phyloP scores from a whole-genome alignment of 2,888 invertebrate species.

The Cactoblastis cactorum region DNA sequence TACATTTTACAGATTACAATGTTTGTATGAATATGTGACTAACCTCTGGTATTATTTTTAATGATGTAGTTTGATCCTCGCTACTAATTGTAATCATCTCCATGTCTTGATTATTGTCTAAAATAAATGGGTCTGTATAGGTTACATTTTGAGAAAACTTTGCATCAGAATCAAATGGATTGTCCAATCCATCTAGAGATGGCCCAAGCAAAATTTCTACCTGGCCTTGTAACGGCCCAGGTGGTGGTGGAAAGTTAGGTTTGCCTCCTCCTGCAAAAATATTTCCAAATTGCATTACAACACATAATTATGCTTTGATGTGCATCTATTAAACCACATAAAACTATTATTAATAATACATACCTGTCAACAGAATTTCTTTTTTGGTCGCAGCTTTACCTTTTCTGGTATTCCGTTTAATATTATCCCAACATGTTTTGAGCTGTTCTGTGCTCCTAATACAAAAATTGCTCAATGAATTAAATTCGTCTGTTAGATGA shows the following conservation, averaged over 20 bases:
- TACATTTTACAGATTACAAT: no score
- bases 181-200: constrained; percentile 1
- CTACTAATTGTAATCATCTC: no score
- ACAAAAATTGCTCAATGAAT: no score
- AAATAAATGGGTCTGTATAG: no score
- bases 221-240: constrained; percentile 2
- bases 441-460: no score
- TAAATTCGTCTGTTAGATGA: no score
- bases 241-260: constrained; percentile 2
- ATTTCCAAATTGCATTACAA: no score
- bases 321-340: no score
- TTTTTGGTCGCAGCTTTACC: not conserved
- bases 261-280: constrained; percentile 9
- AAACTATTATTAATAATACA: not conserved
- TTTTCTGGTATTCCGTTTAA: not conserved
- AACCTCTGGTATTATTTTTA: no score
- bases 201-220: constrained; percentile 1
- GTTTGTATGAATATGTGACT: no score
- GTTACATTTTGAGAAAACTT: not conserved
- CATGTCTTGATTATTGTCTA: no score
- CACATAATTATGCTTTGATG: no score
- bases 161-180: constrained; percentile 2
- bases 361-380: not conserved
- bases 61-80: not conserved
- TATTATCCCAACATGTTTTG: not conserved